Evolutionary conservation across 2,888 invertebrate genomes (phyloP), one percentile per base, ranked within the genome.

Genomic region (Acholoe squamosa): DNA sequence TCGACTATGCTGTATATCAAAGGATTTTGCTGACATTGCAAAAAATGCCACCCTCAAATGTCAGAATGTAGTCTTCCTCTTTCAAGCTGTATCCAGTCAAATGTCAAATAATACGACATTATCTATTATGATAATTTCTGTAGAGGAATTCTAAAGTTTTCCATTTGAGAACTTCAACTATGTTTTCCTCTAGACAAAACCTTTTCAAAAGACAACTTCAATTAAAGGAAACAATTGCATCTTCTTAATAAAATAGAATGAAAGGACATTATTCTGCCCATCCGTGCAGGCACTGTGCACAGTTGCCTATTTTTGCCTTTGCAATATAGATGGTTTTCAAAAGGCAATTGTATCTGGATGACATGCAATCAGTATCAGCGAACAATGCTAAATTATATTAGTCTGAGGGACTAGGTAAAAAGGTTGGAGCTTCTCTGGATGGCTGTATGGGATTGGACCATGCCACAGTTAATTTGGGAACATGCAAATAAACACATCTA

Each of bases 341-440:
- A 84, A 84, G 84, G 43, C 84, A 84, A 84, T 84, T 84, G 33
- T 43, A 84, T 84, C 43, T 33, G n/a, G 84, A 22, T 84, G 84
- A 84, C 84, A 84, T 84, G 84, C 84, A 84, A 84, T 84, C 84
- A 84, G 84, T 84, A 84, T 84, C 43, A 43, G 51, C 19, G 84
- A 84, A 84, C 84, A 43, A 84, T 84, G 84, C n/a, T 34, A 84
- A 84, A 84, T 84, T 84, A 84, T 34, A 84, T 84, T 84, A 71
- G 84, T 16, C 51, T 34, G 16, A n/a, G 84, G 84, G 0, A 28
- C 34, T 28, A 28, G 22, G n/a, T n/a, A 84, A 84, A 84, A 84
- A 43, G 31, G 28, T 61, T 61, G 61, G 61, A 61, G 5, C n/a
- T 3, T 61, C 61, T 22, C n/a, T 14, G 71, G 5, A 3, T 71